Evolutionary conservation across 2,113 vertebrate genomes (phyloP).

Genomic region (Chionomys nivalis): DNA sequence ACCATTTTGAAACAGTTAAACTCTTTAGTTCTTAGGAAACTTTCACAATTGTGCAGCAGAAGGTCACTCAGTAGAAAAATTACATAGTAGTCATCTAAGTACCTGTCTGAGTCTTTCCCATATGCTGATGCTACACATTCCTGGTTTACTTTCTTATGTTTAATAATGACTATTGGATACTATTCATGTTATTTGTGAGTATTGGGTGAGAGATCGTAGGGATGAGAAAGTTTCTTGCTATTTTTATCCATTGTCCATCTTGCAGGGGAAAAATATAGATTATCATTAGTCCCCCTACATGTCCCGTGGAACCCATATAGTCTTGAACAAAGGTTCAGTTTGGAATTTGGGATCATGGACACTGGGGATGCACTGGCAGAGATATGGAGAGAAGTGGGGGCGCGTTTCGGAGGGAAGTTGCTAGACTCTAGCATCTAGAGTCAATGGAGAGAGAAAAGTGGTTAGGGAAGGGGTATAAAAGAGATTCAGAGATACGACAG

Average conservation of each 20-base stretch:
- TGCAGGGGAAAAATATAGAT: neutral
- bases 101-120: no score
- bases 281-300: neutral
- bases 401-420: neutral
- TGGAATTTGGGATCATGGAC: neutral
- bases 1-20: neutral
- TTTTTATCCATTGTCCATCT: neutral
- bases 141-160: neutral
- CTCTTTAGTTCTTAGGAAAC: slow-evolving; percentile 37
- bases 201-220: neutral
- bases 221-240: neutral
- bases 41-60: neutral
- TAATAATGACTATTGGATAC: neutral
- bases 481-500: neutral
- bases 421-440: neutral
- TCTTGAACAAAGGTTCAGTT: neutral
- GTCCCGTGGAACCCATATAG: neutral
- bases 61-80: neutral
- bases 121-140: neutral
- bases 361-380: neutral
- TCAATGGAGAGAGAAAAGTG: neutral
- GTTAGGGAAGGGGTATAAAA: neutral
- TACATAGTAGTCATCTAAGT: neutral
- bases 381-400: neutral
- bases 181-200: neutral